A percentile compares a stretch with the other conserved stretches of the same genome.
These are phyloP conservation scores for Dryocosmus kuriphilus DNA, from an alignment of 2,888 invertebrate species.

Conservation along the genomic window DNA sequence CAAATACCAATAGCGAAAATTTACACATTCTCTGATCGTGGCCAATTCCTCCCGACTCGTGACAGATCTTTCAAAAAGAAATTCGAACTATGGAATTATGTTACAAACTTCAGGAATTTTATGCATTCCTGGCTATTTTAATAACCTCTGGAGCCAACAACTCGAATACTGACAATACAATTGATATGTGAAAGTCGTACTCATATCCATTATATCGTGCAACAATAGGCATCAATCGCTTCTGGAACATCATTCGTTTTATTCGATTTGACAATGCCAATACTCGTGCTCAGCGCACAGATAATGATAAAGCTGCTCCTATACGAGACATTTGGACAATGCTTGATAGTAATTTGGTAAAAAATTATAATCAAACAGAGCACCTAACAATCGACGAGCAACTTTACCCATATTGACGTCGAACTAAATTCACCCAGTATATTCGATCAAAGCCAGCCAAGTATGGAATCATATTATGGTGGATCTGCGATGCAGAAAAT, in stretches of 20 bases:
- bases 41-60: no score
- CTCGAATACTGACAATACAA: constrained; percentile 56
- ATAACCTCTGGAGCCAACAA: constrained; percentile 52
- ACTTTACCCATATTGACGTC: constrained; percentile 60
- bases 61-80: no score
- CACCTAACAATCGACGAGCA: constrained; percentile 64
- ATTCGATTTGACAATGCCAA: constrained; percentile 60
- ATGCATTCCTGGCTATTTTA: constrained; percentile 10
- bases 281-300: constrained; percentile 57
- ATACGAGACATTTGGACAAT: constrained; percentile 61
- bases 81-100: no score
- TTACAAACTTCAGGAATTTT: no score
- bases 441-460: no score
- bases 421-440: constrained; percentile 61
- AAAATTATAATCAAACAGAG: constrained; percentile 59
- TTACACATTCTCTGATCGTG: no score
- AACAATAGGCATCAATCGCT: constrained; percentile 49
- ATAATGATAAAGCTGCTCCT: constrained; percentile 63
- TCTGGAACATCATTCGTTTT: constrained; percentile 57
- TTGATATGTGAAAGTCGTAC: constrained; percentile 54
- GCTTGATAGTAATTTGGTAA: constrained; percentile 61
- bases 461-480: constrained; percentile 65
- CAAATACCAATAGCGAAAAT: no score
- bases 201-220: constrained; percentile 53
- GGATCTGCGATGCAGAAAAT: constrained; percentile 63